phyloP scores from a whole-genome alignment of 2,113 vertebrate species.

The Ailuropoda melanoleuca region DNA sequence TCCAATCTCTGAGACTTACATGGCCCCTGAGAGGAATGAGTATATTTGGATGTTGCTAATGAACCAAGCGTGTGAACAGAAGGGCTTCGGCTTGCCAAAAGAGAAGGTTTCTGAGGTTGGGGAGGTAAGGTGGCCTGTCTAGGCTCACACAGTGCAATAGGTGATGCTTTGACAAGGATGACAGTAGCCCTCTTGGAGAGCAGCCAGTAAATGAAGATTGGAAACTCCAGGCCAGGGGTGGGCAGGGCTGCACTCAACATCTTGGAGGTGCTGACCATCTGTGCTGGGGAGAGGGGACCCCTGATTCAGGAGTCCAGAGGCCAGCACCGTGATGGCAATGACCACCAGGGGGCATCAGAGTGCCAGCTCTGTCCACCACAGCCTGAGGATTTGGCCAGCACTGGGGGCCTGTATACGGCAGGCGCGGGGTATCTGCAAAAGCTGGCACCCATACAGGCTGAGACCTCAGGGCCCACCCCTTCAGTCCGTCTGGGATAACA shows the following conservation, averaged over 20 bases:
- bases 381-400: background rate
- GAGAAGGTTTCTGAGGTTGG: background rate
- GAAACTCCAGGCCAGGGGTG: background rate
- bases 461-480: background rate
- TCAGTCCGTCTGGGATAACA: background rate
- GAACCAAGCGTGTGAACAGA: background rate
- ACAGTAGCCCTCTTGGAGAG: background rate
- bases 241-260: background rate
- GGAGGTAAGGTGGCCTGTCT: background rate
- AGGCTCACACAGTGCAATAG: background rate
- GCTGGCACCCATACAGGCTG: background rate
- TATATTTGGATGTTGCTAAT: background rate
- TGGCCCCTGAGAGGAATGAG: background rate
- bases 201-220: background rate
- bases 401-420: too few species aligned
- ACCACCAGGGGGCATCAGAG: conserved; percentile 53
- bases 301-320: background rate
- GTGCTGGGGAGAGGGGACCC: background rate
- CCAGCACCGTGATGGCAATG: background rate
- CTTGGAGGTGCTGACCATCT: background rate
- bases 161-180: background rate
- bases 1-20: background rate
- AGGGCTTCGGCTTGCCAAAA: background rate
- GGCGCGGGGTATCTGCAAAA: background rate
- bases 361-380: background rate